Evolutionary conservation across 2,888 invertebrate species (phyloP).

Genomic region (Heterodera filipjevi): DNA sequence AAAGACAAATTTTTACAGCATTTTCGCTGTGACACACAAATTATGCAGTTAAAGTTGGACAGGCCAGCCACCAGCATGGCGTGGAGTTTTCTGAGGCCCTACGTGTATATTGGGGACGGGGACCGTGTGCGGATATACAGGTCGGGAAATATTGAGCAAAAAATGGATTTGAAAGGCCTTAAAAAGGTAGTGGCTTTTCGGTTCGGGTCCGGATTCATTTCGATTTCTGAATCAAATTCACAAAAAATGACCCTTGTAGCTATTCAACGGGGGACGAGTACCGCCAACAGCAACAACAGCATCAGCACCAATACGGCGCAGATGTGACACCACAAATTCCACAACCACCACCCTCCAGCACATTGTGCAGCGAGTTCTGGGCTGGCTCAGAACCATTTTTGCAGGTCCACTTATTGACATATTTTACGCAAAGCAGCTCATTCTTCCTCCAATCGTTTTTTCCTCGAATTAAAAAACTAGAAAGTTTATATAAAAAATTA

Average conservation of each 20-base stretch:
- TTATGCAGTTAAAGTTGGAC: constrained; percentile 34
- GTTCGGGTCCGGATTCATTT: neutral
- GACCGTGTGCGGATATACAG: constrained; percentile 21
- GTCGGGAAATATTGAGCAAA: neutral
- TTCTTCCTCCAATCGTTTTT: no score
- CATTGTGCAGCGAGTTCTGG: constrained; percentile 32
- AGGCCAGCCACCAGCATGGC: constrained; percentile 38
- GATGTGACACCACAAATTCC: constrained; percentile 5
- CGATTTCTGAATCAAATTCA: neutral
- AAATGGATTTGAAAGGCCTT: neutral
- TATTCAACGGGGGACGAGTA: constrained; percentile 20
- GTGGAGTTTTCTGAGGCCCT: constrained; percentile 49
- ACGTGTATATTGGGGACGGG: constrained; percentile 46
- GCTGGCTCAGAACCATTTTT: constrained; percentile 46
- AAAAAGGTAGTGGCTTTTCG: no score
- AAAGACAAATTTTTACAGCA: constrained; percentile 25
- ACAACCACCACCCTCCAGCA: constrained; percentile 28
- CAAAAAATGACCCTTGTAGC: neutral
- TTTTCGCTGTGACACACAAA: constrained; percentile 38
- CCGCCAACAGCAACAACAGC: constrained; percentile 10
- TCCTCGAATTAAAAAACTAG: no score
- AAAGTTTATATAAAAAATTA: no score
- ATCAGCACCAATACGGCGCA: neutral
- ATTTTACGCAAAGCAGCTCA: no score
- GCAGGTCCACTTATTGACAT: constrained; percentile 31